Percentiles rank a stretch among this genome's conserved stretches.
Evolutionary conservation across 2,113 vertebrate genomes (phyloP).

Genomic region (Amblyopsis rosae): DNA sequence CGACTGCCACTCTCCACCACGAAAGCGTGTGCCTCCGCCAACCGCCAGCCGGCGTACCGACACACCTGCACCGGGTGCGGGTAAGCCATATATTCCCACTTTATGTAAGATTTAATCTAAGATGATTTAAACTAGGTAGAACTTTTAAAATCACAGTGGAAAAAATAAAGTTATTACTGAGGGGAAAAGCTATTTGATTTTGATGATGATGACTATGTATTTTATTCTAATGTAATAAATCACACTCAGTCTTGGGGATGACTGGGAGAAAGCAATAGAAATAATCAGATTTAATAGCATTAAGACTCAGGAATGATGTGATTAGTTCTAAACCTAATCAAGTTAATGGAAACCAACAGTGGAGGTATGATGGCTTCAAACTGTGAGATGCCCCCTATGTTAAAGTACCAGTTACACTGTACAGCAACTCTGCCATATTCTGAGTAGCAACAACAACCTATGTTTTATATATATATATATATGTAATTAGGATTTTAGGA

Average conservation of each 20-base stretch:
- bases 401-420: neutral
- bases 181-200: constrained; percentile 15
- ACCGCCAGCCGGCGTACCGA: too few species aligned
- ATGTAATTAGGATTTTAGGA: too few species aligned
- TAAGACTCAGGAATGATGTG: constrained; percentile 64
- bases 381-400: constrained; percentile 5
- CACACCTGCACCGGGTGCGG: too few species aligned
- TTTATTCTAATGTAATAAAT: constrained; percentile 61
- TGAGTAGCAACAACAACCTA: too few species aligned
- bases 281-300: constrained; percentile 68
- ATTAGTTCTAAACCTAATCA: constrained; percentile 60
- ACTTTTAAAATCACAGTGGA: constrained; percentile 10
- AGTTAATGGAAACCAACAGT: constrained; percentile 33
- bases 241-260: constrained; percentile 50
- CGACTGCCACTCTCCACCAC: too few species aligned
- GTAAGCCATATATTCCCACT: too few species aligned
- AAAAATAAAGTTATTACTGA: constrained; percentile 17
- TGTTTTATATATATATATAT: too few species aligned
- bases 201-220: constrained; percentile 32
- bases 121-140: too few species aligned
- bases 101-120: too few species aligned
- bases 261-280: constrained; percentile 49
- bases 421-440: too few species aligned
- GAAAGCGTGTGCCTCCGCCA: too few species aligned
- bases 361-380: constrained; percentile 35